phyloP scores from a whole-genome alignment of 2,888 invertebrate species.

The Perizoma affinitatum region DNA sequence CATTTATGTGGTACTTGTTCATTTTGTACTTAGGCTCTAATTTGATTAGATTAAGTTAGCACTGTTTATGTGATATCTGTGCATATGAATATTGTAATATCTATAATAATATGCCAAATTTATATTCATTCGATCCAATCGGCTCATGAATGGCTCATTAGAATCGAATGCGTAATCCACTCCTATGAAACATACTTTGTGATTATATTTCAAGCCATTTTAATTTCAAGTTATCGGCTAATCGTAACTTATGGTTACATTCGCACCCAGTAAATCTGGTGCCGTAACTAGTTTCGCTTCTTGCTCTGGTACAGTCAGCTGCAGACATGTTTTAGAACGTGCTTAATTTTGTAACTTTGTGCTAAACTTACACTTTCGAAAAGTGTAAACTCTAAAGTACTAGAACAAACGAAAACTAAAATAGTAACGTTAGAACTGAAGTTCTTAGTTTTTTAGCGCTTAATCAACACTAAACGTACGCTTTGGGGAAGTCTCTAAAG shows the following conservation, averaged over 20 bases:
- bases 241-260: slow-evolving; percentile 13
- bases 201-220: slow-evolving; percentile 3
- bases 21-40: no score
- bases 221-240: slow-evolving; percentile 1
- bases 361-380: no score
- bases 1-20: no score
- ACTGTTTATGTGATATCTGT: slow-evolving; percentile 1
- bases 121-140: slow-evolving; percentile 27
- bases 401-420: no score
- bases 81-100: slow-evolving; percentile 5
- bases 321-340: neutral
- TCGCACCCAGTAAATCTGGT: slow-evolving; percentile 9
- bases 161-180: slow-evolving; percentile 11
- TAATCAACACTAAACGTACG: no score
- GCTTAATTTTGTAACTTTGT: neutral
- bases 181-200: slow-evolving; percentile 17
- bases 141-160: slow-evolving; percentile 12
- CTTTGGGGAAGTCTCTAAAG: no score
- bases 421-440: no score
- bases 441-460: no score
- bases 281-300: slow-evolving; percentile 8
- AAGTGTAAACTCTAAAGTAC: no score
- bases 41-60: no score
- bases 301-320: slow-evolving; percentile 4
- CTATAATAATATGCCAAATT: slow-evolving; percentile 13